Base-by-base conservation (phyloP, 2,888 invertebrate genomes). In the Notodonta ziczac region DNA sequence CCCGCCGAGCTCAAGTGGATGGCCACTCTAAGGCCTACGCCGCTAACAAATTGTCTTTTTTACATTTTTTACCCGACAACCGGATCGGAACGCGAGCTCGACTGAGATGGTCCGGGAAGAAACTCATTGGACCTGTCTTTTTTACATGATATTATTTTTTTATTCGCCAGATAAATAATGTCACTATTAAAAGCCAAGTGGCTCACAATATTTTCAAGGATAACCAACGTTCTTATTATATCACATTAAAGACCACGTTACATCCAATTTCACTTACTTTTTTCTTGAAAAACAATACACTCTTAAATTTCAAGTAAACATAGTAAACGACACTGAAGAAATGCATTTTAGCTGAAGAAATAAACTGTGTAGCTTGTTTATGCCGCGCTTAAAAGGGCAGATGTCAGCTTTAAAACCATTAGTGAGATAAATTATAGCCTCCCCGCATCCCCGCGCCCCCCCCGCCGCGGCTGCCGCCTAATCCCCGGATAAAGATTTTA, bases 321-420 rank as follows among this genome's bases (percentile, higher is more conserved):
- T 63, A 59, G 56, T 55, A 40, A 62, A 62, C 57, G 58, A 56
- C 60, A 64, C 63, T 58, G 61, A 65, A 62, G 64, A 75, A 73
- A 73, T 76, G 79, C 72, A 76, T 72, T 78, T 73, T 76, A 71
- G 66, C 67, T 66, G 57, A 59, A 63, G 60, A 72, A 69, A 76
- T 77, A 77, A 78, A 74, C 70, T 68, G 68, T 63, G 67, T 66
- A 59, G 65, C 65, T 78, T 76, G 72, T 74, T 76, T 77, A 75
- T 73, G 67, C 66, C 66, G 64, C 74, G 72, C 83, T 84, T 83
- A 80, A 85, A 86, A 88, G 87, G 87, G 87, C 87, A 87, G 87
- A 89, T 84, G 89, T 89, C 89, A 86, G 87, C 84, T 88, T 87
- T 89, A 85, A 88, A 90, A 85, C 89, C 89, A 89, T 90, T 90